These are phyloP conservation scores for Subacronicta megacephala DNA, from an alignment of 2,888 invertebrate genomes.

Conservation along the genomic window DNA sequence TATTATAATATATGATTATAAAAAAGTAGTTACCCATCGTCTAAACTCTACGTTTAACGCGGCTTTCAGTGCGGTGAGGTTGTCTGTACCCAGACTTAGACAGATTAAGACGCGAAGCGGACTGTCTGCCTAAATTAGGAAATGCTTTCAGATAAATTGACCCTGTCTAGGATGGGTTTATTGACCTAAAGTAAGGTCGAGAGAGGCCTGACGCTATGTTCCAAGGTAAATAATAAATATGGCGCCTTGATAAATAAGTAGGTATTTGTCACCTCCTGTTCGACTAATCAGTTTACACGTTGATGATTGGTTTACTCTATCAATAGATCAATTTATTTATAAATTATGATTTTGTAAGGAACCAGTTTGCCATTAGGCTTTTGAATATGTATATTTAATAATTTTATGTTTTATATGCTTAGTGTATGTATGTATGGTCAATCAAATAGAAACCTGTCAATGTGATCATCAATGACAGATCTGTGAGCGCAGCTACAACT, in stretches of 20 bases:
- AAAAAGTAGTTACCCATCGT: background rate
- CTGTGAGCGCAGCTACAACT: slow-evolving; percentile 24
- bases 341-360: slow-evolving; percentile 25
- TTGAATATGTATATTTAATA: background rate
- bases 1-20: slow-evolving; percentile 2
- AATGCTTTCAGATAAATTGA: slow-evolving; percentile 48
- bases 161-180: slow-evolving; percentile 47
- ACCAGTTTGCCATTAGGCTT: slow-evolving; percentile 26
- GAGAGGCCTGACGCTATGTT: slow-evolving; percentile 23
- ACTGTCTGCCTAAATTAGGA: slow-evolving; percentile 38
- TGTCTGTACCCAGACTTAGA: slow-evolving; percentile 24
- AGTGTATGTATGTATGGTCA: slow-evolving; percentile 8
- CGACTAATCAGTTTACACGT: slow-evolving; percentile 3
- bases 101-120: slow-evolving; percentile 31
- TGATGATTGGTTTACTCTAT: slow-evolving; percentile 43
- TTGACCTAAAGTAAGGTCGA: slow-evolving; percentile 42
- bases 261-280: slow-evolving; percentile 42
- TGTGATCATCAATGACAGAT: slow-evolving; percentile 37
- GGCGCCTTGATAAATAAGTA: slow-evolving; percentile 30
- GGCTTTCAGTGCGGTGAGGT: slow-evolving; percentile 6
- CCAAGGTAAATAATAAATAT: slow-evolving; percentile 22
- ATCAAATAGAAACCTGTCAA: slow-evolving; percentile 42
- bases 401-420: slow-evolving; percentile 10
- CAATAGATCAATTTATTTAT: slow-evolving; percentile 42
- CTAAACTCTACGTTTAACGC: slow-evolving; percentile 9